A percentile compares a stretch with the other conserved stretches of the same genome.
Conservation (phyloP, 2,888 invertebrate species). For the Troides aeacus region DNA sequence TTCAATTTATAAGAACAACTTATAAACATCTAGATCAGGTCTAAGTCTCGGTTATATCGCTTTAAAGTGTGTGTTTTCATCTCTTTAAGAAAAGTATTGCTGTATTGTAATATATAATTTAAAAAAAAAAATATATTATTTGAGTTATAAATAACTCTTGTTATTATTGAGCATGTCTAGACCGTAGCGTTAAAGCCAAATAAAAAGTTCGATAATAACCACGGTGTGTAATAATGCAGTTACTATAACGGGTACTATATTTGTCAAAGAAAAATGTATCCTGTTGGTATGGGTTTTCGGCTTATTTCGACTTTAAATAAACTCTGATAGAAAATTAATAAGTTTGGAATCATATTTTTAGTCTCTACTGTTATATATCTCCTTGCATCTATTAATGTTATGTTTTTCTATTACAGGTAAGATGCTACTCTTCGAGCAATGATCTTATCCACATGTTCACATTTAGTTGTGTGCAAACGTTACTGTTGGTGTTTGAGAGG, state of each 20-base stretch:
- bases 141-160: not conserved
- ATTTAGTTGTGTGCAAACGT: no score
- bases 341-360: not conserved
- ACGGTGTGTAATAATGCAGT: slow-evolving; percentile 2
- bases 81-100: no score
- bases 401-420: slow-evolving; percentile 24
- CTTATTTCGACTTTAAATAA: not conserved
- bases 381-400: not conserved
- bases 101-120: no score
- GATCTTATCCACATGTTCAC: not conserved
- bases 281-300: not conserved
- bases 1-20: no score
- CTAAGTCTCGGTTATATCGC: no score
- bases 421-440: not conserved
- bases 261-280: not conserved
- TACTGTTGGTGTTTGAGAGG: no score
- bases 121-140: no score
- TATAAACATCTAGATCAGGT: no score
- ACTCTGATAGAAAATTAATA: not conserved
- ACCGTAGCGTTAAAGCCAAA: slow-evolving; percentile 1
- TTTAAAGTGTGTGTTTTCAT: no score
- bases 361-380: not conserved
- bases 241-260: slow-evolving; percentile 1
- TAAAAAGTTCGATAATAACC: slow-evolving; percentile 13
- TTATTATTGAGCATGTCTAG: slow-evolving; percentile 8